Evolutionary conservation across 1,140 invertebrate species (phyloP).

Genomic region (Leptopilina boulardi): DNA sequence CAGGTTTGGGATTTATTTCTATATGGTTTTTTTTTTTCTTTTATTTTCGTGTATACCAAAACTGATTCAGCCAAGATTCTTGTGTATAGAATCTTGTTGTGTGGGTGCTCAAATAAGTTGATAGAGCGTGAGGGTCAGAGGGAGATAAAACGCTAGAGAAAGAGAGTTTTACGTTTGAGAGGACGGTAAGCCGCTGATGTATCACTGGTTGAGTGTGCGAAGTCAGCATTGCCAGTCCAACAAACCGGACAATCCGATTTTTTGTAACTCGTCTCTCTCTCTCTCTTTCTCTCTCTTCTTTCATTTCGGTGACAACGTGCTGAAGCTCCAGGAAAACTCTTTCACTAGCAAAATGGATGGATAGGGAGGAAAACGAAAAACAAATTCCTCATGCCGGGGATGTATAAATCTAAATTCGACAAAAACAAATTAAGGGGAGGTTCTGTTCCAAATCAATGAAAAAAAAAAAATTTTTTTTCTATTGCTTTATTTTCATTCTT

Average conservation of each 20-base stretch:
- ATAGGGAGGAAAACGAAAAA: slow-evolving; percentile 43
- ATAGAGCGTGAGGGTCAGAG: slow-evolving; percentile 23
- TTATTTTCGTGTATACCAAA: neutral
- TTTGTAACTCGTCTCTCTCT: slow-evolving; percentile 39
- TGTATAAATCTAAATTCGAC: slow-evolving; percentile 25
- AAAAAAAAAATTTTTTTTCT: neutral
- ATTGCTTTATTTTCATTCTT: too few species aligned
- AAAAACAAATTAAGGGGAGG: neutral
- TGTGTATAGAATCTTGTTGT: neutral
- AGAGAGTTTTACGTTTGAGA: slow-evolving; percentile 65
- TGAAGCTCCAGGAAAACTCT: slow-evolving; percentile 25
- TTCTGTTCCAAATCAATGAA: too few species aligned
- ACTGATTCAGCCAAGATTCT: slow-evolving; percentile 1
- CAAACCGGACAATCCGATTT: slow-evolving; percentile 64
- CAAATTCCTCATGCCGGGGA: neutral
- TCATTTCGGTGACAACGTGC: slow-evolving; percentile 25
- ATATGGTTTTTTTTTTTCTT: neutral
- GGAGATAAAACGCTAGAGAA: slow-evolving; percentile 6
- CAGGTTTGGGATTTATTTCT: neutral
- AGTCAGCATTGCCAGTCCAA: slow-evolving; percentile 65
- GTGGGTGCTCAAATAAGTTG: slow-evolving; percentile 21
- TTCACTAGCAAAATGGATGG: slow-evolving; percentile 24
- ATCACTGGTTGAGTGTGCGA: slow-evolving; percentile 66
- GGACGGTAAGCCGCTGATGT: slow-evolving; percentile 65
- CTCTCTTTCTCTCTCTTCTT: too few species aligned